phyloP scores from a whole-genome alignment of 2,113 vertebrate species.

The Pangasianodon gigas region DNA sequence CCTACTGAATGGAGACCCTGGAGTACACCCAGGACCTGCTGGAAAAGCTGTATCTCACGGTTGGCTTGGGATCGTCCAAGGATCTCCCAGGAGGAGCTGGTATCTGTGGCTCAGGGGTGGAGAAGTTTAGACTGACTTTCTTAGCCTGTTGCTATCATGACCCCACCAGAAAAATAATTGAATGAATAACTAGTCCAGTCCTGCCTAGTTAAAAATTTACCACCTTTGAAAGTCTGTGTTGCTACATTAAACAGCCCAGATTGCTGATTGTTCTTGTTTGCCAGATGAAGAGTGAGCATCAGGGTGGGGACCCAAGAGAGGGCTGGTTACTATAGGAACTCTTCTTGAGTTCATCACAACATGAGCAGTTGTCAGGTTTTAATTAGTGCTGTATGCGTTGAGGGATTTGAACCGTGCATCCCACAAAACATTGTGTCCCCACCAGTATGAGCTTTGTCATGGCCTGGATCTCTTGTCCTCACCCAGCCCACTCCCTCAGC shows the following conservation, averaged over 20 bases:
- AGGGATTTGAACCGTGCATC: slow-evolving; percentile 11
- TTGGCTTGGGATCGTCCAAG: neutral
- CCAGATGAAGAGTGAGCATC: neutral
- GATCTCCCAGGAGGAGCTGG: neutral
- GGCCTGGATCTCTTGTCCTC: slow-evolving; percentile 37
- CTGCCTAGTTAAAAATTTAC: neutral
- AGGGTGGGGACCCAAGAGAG: slow-evolving; percentile 22
- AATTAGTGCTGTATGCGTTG: slow-evolving; percentile 35
- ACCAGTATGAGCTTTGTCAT: slow-evolving; percentile 20
- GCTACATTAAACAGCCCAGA: neutral
- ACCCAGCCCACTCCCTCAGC: neutral
- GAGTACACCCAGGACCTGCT: neutral
- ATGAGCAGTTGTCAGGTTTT: slow-evolving; percentile 35
- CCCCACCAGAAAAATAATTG: neutral
- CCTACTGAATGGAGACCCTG: neutral
- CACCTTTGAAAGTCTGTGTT: neutral
- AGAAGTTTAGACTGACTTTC: neutral
- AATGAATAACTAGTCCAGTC: neutral
- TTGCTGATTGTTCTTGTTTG: neutral
- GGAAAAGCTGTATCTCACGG: neutral
- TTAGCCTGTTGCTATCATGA: neutral
- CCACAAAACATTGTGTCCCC: slow-evolving; percentile 22
- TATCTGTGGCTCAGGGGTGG: neutral
- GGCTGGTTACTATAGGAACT: slow-evolving; percentile 31
- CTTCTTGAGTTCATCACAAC: neutral